Percentiles rank a stretch among this genome's conserved stretches.
These are phyloP conservation scores for Amphimallon solstitiale DNA, from an alignment of 2,888 invertebrate genomes.

Conservation along the genomic window DNA sequence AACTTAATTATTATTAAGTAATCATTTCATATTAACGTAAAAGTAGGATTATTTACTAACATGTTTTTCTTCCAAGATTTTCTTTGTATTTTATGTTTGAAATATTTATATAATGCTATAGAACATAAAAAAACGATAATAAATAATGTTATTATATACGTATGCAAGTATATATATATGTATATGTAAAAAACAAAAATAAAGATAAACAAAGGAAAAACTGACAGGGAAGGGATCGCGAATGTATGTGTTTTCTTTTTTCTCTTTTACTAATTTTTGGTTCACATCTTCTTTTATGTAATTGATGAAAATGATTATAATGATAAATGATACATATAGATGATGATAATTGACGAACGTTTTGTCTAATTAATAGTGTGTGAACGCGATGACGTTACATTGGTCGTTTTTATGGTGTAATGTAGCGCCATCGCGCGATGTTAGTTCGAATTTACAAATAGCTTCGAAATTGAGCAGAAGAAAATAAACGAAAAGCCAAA, in stretches of 20 bases:
- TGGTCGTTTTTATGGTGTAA: conserved; percentile 1
- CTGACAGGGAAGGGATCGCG: neutral
- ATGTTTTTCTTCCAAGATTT: neutral
- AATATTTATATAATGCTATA: conserved; percentile 5
- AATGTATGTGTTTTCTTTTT: neutral
- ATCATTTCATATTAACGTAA: conserved; percentile 17
- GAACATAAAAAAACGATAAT: conserved; percentile 20
- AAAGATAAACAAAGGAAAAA: neutral
- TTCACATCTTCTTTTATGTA: too few species aligned
- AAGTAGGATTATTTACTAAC: neutral
- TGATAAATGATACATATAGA: neutral
- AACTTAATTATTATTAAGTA: too few species aligned
- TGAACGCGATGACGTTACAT: neutral
- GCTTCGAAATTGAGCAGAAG: conserved; percentile 14
- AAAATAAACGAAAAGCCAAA: conserved; percentile 18
- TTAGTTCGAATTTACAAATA: neutral
- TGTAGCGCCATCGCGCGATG: conserved; percentile 8
- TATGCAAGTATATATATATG: too few species aligned
- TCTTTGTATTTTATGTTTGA: conserved; percentile 1
- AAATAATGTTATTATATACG: conserved; percentile 16
- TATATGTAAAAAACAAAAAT: conserved; percentile 4
- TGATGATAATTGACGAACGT: too few species aligned
- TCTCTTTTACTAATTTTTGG: neutral
- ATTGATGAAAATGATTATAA: neutral
- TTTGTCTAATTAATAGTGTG: too few species aligned